Evolutionary conservation across 2,888 invertebrate genomes (phyloP).

Genomic region (Drosophila acutilabella): DNA sequence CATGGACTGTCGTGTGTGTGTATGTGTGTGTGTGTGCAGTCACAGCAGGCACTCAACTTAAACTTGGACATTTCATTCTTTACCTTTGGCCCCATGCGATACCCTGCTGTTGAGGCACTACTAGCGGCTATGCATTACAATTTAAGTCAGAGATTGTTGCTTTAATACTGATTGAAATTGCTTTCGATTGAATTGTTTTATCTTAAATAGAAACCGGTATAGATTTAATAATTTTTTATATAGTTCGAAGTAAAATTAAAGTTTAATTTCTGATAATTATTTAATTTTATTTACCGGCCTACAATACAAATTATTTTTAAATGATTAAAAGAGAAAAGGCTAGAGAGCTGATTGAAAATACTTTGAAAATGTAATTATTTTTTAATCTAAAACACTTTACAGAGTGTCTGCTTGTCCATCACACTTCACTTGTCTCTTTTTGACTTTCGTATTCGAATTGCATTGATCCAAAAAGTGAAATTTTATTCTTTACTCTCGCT

Average conservation of each 20-base stretch:
- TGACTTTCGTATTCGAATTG: constrained; percentile 3
- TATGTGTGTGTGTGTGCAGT: constrained; percentile 8
- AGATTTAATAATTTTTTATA: background rate
- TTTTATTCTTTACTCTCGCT: background rate
- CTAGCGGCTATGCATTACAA: background rate
- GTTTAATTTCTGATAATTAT: too few species aligned
- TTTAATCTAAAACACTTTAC: background rate
- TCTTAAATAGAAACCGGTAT: too few species aligned
- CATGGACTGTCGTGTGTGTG: constrained; percentile 5
- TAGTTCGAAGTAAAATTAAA: too few species aligned
- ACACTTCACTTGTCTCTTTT: background rate
- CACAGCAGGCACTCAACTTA: constrained; percentile 41
- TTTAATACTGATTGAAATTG: background rate
- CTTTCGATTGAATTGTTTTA: too few species aligned
- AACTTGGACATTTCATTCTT: constrained; percentile 29
- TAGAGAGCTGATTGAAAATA: too few species aligned
- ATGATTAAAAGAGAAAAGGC: too few species aligned
- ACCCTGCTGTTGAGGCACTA: background rate
- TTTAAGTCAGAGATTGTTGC: background rate
- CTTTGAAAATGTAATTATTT: too few species aligned
- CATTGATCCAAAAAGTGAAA: constrained; percentile 9
- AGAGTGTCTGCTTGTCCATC: background rate
- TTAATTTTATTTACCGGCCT: too few species aligned
- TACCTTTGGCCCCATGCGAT: constrained; percentile 8
- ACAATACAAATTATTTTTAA: too few species aligned